Base-by-base conservation (phyloP, 2,113 vertebrate species). In the Phalacrocorax pelagicus region DNA sequence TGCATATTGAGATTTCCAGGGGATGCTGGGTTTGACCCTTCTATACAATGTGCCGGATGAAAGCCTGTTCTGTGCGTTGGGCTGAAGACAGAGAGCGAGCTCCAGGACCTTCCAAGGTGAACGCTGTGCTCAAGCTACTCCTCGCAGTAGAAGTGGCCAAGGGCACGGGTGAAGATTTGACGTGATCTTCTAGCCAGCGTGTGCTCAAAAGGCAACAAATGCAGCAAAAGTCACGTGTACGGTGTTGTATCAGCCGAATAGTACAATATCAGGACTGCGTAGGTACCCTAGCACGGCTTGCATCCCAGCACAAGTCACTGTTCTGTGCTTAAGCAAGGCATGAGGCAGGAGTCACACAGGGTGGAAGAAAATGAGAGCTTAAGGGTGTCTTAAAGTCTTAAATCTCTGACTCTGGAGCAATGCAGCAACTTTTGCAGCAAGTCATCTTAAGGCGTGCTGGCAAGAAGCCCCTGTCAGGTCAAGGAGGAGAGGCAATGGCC, bases 1-100 rank as follows among this genome's bases (percentile, higher is more conserved):
- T 12, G 10, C 9, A 0, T 23, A 9, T 15, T 62, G 65, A 47
- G 20, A 13, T 29, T 62, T 54, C 29, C 30, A 34, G 42, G 20
- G 38, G 20, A 24, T 51, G 14, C 20, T 52, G 21, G 29, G n/a
- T 59, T 62, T 46, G 47, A 30, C 52, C 26, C 17, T 46, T 42
- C 20, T 26, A 0, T 47, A 2, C 16, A 17, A 0, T 3, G 3
- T 2, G 6, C 19, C 2, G 2, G 36, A 5, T 38, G 23, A 23
- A 52, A 72, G 18, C 10, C 22, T 82, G 15, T 15, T 63, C 9
- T 47, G 22, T 51, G 20, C 47, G n/a, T 34, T 81, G 90, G 59
- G 18, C 70, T 81, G 47, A 67, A 2, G 13, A 32, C 6, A 2
- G 14, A 10, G 0, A 0, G 27, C 29, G 32, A 44, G 38, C 32